Evolutionary conservation across 2,888 invertebrate genomes (phyloP).

Genomic region (Hyalella azteca): DNA sequence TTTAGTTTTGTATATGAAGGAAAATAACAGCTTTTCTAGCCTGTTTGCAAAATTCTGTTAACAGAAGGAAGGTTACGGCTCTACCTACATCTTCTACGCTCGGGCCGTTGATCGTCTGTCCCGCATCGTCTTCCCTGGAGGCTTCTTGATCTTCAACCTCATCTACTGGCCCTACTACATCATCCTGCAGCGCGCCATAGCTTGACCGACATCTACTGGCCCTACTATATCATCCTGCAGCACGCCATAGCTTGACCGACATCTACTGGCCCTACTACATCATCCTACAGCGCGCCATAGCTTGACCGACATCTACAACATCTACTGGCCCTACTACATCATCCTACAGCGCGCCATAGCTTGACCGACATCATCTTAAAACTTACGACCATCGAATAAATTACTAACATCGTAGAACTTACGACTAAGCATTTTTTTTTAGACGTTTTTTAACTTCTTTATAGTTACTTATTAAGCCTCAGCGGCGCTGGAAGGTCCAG

Average conservation of each 20-base stretch:
- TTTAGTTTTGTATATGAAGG: no score
- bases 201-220: conserved; percentile 60
- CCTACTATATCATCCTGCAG: conserved; percentile 64
- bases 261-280: conserved; percentile 64
- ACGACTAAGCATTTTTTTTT: no score
- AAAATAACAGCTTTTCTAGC: no score
- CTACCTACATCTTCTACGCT: conserved; percentile 64
- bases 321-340: conserved; percentile 73
- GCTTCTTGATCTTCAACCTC: conserved; percentile 80
- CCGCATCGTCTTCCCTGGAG: conserved; percentile 76
- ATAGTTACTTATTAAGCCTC: no score
- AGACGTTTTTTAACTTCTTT: no score
- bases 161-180: conserved; percentile 74
- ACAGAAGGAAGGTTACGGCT: conserved; percentile 27
- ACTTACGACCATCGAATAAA: no score
- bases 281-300: no score
- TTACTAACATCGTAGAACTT: no score
- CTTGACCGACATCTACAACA: conserved; percentile 78
- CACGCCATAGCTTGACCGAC: conserved; percentile 77
- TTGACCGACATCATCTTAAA: no score
- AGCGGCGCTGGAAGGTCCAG: no score
- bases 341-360: conserved; percentile 43
- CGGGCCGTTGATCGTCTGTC: conserved; percentile 85
- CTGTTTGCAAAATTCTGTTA: no score
- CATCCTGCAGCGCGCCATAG: conserved; percentile 42